Conservation (phyloP, 1,140 invertebrate genomes). For the Drosophila bocqueti region DNA sequence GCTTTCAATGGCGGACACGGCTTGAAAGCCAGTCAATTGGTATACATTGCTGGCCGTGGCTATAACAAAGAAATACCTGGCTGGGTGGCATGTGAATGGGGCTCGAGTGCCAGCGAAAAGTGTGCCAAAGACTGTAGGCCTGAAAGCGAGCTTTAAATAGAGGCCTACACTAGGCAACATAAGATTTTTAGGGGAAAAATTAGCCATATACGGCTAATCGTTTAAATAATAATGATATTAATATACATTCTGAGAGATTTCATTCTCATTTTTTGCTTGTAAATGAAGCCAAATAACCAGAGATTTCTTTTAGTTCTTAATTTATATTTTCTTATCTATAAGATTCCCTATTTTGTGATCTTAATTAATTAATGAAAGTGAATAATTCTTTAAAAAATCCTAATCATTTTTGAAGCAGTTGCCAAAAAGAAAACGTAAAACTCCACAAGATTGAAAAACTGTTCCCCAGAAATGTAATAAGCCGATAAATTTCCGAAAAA, state of each 20-base stretch:
- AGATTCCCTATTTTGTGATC: no score
- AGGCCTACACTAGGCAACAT: conserved; percentile 32
- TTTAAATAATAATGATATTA: neutral
- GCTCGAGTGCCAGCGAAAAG: conserved; percentile 65
- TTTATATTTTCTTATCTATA: no score
- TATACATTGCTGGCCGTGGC: conserved; percentile 29
- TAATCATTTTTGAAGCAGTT: neutral
- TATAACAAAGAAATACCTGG: conserved; percentile 31
- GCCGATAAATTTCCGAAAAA: neutral
- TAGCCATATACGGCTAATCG: neutral
- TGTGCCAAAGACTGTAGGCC: conserved; percentile 75
- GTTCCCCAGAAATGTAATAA: neutral
- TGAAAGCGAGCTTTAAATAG: conserved; percentile 47
- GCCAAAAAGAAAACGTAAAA: neutral
- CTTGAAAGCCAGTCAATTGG: conserved; percentile 40
- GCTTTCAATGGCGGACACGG: conserved; percentile 66
- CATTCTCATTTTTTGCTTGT: no score
- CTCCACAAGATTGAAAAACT: no score
- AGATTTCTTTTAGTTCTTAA: no score
- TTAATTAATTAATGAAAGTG: no score
- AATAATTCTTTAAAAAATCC: no score
- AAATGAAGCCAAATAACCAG: no score
- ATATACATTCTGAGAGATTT: no score
- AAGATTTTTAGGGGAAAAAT: neutral
- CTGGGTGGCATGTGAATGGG: conserved; percentile 52